These are phyloP conservation scores for Enteromius fasciolatus DNA, from an alignment of 2,797 vertebrate genomes.

Conservation along the genomic window DNA sequence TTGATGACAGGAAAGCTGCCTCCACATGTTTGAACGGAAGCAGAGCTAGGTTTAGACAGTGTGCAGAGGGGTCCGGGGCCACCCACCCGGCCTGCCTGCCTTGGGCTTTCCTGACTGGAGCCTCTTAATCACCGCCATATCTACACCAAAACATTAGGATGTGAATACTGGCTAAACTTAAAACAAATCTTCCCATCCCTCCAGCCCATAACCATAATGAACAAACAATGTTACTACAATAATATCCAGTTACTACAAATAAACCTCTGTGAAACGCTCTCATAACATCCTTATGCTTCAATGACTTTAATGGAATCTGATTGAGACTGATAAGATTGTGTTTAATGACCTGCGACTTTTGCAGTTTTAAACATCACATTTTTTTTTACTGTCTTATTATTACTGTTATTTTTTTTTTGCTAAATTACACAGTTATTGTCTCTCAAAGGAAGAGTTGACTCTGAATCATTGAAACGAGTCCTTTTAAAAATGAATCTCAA, in stretches of 20 bases:
- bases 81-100: constrained; percentile 51
- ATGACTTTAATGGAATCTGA: constrained; percentile 11
- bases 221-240: neutral
- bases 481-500: too few relatives aligned
- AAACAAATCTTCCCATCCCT: constrained; percentile 4
- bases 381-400: neutral
- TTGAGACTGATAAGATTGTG: neutral
- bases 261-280: constrained; percentile 4
- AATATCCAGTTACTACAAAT: constrained; percentile 7
- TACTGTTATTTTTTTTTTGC: neutral
- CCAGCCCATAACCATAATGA: neutral
- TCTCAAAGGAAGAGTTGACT: too few relatives aligned
- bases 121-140: constrained; percentile 43
- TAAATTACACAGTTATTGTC: too few relatives aligned
- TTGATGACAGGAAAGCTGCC: constrained; percentile 38
- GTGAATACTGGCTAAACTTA: constrained; percentile 7
- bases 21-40: constrained; percentile 48
- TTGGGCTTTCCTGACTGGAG: constrained; percentile 49
- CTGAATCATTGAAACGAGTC: too few relatives aligned
- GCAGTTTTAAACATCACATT: neutral
- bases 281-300: constrained; percentile 4
- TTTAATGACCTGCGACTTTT: neutral
- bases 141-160: constrained; percentile 35
- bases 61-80: constrained; percentile 39
- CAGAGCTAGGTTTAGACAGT: constrained; percentile 36